Percentiles rank a stretch among this genome's conserved stretches.
phyloP scores from a whole-genome alignment of 2,797 vertebrate genomes.

The Crenuchus spilurus region DNA sequence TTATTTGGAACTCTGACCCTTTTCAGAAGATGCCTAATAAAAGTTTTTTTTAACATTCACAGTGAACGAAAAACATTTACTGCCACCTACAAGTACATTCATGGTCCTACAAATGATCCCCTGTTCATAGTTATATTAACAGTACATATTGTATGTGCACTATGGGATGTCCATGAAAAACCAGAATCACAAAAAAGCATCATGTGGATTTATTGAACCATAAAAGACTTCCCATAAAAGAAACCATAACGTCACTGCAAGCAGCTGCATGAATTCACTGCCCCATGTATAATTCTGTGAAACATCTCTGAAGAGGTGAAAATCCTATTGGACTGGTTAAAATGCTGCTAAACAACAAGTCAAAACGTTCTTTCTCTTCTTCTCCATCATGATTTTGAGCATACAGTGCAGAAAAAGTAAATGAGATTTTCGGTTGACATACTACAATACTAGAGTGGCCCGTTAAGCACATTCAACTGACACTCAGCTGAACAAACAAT shows the following conservation, averaged over 20 bases:
- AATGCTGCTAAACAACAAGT: not conserved
- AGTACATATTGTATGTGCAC: not conserved
- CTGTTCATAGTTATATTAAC: conserved; percentile 30
- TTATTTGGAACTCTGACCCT: conserved; percentile 38
- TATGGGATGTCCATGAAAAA: not conserved
- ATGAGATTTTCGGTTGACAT: conserved; percentile 24
- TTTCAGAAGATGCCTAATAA: conserved; percentile 16
- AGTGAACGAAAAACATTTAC: not conserved
- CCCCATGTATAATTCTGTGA: not conserved
- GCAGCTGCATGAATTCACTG: not conserved
- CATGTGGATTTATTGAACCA: not conserved
- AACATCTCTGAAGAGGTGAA: not conserved
- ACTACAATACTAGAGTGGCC: conserved; percentile 13
- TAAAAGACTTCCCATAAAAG: conserved; percentile 3
- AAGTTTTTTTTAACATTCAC: conserved; percentile 36
- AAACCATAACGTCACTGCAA: conserved; percentile 7
- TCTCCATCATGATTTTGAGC: conserved; percentile 24
- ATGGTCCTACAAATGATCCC: conserved; percentile 30
- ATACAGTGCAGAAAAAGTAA: conserved; percentile 8
- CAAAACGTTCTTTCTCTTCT: not conserved
- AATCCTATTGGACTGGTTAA: not conserved
- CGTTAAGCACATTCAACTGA: conserved; percentile 41
- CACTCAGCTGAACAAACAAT: conserved; percentile 39
- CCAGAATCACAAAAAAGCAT: not conserved
- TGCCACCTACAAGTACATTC: not conserved